Evolutionary conservation across 2,888 invertebrate genomes (phyloP).

Genomic region (Thymelicus acteon): DNA sequence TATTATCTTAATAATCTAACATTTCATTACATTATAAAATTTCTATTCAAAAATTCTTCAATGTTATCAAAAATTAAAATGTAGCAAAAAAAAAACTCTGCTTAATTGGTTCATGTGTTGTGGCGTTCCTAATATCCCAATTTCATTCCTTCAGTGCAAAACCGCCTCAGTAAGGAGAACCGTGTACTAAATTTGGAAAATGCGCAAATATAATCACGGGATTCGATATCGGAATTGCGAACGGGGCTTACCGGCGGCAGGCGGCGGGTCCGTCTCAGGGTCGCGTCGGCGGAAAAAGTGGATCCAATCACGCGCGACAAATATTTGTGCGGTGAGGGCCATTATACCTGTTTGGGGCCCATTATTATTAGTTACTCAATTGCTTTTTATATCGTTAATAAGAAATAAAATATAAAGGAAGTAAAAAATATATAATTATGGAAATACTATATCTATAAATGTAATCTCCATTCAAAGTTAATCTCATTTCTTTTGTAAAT

Average conservation of each 20-base stretch:
- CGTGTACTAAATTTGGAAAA: conserved; percentile 3
- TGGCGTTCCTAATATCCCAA: not conserved
- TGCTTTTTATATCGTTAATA: not conserved
- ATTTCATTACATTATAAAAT: too few species aligned
- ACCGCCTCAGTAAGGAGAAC: not conserved
- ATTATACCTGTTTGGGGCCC: not conserved
- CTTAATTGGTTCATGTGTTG: too few species aligned
- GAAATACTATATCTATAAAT: too few species aligned
- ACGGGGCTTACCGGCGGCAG: not conserved
- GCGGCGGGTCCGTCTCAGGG: conserved; percentile 12
- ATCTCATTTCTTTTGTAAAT: too few species aligned
- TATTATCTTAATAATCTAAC: too few species aligned
- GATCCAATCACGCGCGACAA: conserved; percentile 49
- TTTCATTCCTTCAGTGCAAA: too few species aligned
- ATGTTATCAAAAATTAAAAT: too few species aligned
- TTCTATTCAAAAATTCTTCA: too few species aligned
- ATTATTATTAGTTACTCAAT: not conserved
- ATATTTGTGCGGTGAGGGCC: conserved; percentile 47
- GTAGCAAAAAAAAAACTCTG: too few species aligned
- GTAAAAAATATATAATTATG: too few species aligned
- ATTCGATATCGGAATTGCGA: conserved; percentile 13
- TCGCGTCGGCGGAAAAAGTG: conserved; percentile 31
- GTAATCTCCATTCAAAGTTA: too few species aligned
- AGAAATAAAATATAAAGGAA: not conserved
- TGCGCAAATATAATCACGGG: conserved; percentile 22